Percentiles rank a stretch among this genome's conserved stretches.
These are phyloP conservation scores for Tetrax tetrax DNA, from an alignment of 2,113 vertebrate genomes.

Conservation along the genomic window DNA sequence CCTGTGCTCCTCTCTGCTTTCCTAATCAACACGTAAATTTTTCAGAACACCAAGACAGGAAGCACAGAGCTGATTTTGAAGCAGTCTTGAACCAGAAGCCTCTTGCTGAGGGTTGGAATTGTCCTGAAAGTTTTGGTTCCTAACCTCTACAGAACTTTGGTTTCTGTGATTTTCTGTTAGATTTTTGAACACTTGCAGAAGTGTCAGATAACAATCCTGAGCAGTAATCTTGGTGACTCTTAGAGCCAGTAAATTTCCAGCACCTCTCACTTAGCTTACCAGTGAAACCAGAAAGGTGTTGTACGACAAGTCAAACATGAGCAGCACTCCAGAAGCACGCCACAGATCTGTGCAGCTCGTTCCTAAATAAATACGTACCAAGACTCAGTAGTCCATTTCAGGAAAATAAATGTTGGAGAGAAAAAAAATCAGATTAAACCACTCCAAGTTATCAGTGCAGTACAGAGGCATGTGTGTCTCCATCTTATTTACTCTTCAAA, in stretches of 20 bases:
- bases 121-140: neutral
- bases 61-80: neutral
- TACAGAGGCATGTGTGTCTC: too few relatives aligned
- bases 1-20: neutral
- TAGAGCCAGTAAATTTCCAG: neutral
- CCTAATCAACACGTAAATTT: neutral
- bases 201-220: accelerated
- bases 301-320: neutral
- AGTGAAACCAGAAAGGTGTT: neutral
- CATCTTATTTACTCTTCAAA: neutral
- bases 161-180: neutral
- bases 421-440: too few relatives aligned
- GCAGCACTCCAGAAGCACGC: neutral
- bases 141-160: neutral
- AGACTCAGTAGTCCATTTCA: neutral
- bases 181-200: neutral
- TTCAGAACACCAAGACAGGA: neutral
- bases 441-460: too few relatives aligned
- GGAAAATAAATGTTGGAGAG: too few relatives aligned
- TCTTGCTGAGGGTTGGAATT: neutral
- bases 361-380: neutral
- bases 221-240: too few relatives aligned
- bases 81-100: neutral
- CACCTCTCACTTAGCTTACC: neutral
- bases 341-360: neutral